Evolutionary conservation across 2,113 vertebrate species (phyloP).

Genomic region (Hydropotes inermis): DNA sequence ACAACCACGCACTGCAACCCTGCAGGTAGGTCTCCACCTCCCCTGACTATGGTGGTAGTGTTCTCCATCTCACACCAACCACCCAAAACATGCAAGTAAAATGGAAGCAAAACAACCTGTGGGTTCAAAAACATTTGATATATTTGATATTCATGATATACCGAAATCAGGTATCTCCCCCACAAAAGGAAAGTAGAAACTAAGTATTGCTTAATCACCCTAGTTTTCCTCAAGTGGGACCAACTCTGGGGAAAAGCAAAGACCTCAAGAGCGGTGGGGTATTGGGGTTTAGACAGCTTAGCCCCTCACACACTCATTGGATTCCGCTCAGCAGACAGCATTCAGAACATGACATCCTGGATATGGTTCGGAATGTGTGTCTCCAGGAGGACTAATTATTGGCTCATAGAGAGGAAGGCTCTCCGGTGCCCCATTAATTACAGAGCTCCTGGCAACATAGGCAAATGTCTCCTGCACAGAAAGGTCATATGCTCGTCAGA

Average conservation of each 20-base stretch:
- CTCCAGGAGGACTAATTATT: slow-evolving; percentile 20
- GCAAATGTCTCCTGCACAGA: not conserved
- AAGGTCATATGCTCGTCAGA: slow-evolving; percentile 33
- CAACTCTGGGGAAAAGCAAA: not conserved
- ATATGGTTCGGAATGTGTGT: not conserved
- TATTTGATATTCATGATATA: not conserved
- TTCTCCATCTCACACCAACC: not conserved
- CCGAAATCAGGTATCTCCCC: not conserved
- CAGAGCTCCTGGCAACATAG: not conserved
- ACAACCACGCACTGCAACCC: fast-evolving
- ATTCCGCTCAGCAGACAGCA: not conserved
- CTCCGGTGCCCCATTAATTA: slow-evolving; percentile 19
- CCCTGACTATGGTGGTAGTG: fast-evolving
- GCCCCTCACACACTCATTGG: not conserved
- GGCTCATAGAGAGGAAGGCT: not conserved
- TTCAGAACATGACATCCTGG: not conserved
- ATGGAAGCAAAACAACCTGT: not conserved
- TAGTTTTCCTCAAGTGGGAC: not conserved
- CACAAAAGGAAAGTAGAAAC: not conserved
- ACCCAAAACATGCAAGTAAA: not conserved
- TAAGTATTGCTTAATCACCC: not conserved
- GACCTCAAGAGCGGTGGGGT: fast-evolving
- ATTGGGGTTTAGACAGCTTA: fast-evolving
- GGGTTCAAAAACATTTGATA: not conserved
- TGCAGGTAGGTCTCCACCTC: not conserved